phyloP scores from a whole-genome alignment of 2,113 vertebrate genomes.

The Zeus faber region DNA sequence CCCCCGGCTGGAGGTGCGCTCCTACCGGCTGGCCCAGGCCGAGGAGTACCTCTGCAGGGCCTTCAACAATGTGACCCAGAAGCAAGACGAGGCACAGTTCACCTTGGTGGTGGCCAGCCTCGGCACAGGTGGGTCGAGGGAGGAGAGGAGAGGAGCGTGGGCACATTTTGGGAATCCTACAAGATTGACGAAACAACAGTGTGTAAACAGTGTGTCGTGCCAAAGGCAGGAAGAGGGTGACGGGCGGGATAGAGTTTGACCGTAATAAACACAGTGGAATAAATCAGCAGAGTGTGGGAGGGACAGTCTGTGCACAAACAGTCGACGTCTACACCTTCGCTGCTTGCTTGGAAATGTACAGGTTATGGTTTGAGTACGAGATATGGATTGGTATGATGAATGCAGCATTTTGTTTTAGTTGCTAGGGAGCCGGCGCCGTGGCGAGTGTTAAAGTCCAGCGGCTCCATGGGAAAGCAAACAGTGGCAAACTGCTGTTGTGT shows the following conservation, averaged over 20 bases:
- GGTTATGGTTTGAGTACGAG: slow-evolving; percentile 28
- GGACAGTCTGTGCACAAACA: background rate
- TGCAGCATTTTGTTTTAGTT: slow-evolving; percentile 47
- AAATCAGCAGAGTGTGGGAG: slow-evolving; percentile 2
- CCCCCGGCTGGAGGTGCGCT: slow-evolving; percentile 80
- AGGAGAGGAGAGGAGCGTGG: slow-evolving; percentile 23
- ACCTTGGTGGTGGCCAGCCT: slow-evolving; percentile 84
- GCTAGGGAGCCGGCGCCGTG: slow-evolving; percentile 44
- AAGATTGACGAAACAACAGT: slow-evolving; percentile 44
- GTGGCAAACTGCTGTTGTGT: slow-evolving; percentile 63
- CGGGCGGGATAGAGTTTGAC: slow-evolving; percentile 13
- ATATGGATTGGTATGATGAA: slow-evolving; percentile 24
- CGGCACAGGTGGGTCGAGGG: slow-evolving; percentile 71
- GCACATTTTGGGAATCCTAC: slow-evolving; percentile 46
- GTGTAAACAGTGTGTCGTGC: slow-evolving; percentile 31
- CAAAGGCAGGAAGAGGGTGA: slow-evolving; percentile 37
- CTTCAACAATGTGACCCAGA: slow-evolving; percentile 90
- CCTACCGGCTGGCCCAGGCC: slow-evolving; percentile 77
- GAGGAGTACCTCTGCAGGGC: slow-evolving; percentile 86
- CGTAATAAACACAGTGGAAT: slow-evolving; percentile 8
- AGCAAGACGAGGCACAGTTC: slow-evolving; percentile 84
- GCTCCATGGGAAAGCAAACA: slow-evolving; percentile 71
- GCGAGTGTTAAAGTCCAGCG: slow-evolving; percentile 52
- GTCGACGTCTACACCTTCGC: background rate
- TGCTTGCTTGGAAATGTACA: background rate